Evolutionary conservation across 2,797 vertebrate species (phyloP), one percentile per base, ranked within the genome.

Genomic region (Euthynnus affinis): DNA sequence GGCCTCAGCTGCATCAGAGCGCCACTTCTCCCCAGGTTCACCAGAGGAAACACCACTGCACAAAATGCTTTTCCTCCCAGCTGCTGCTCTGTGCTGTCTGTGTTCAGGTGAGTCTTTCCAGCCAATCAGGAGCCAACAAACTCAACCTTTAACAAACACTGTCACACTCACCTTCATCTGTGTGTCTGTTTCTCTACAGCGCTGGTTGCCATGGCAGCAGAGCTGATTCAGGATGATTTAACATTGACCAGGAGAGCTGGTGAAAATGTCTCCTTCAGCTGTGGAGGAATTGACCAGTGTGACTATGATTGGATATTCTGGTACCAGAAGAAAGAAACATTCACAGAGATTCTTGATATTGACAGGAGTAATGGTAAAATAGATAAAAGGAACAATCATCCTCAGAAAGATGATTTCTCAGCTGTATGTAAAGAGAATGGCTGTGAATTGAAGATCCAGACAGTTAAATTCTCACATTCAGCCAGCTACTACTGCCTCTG

Each of bases 101-200:
- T 51, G 75, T 71, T 81, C 67, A 77, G 85, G 84, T 88, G 79
- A 89, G 80, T 80, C 75, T 89, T 83, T 84, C 51, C 83, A 84
- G 73, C 76, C 86, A 80, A 82, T 81, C 78, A 65, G 82, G 64
- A 76, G 82, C 51, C 64, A 10, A 5, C 37, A 66, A 40, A 61
- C 37, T 73, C 34, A 6, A 48, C 29, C 44, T 58, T 12, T 25
- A 51, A 18, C 22, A 4, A 63, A 8, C 46, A 17, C 56, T 44
- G 18, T 20, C 12, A 23, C 23, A 17, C n/a, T 22, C 2, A 40
- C 34, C 58, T 74, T 71, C 71, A 63, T 63, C 75, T 64, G 32
- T 73, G 69, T 74, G 57, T 63, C 70, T 78, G 79, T 80, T 53
- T 75, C 78, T 86, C 70, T 23, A 25, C 62, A 78, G 71, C 13